These are phyloP conservation scores for Gallirallus australis DNA, from an alignment of 2,797 vertebrate species.

Conservation along the genomic window DNA sequence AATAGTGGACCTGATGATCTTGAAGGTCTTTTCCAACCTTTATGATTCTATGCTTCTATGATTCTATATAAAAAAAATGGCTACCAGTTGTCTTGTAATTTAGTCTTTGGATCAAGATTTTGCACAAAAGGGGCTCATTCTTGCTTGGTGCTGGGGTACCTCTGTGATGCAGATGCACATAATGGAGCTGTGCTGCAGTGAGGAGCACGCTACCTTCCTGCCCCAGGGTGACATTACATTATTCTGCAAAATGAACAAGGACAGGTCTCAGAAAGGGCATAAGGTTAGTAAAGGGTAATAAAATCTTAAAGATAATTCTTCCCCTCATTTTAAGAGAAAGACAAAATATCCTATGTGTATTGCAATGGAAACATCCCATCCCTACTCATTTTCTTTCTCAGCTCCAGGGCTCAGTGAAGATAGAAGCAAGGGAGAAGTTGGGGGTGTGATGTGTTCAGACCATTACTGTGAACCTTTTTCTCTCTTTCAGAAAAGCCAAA, in stretches of 20 bases:
- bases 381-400: not conserved
- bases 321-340: not conserved
- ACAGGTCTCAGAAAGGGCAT: not conserved
- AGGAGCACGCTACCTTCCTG: not conserved
- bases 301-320: not conserved
- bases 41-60: no score
- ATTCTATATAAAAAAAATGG: not conserved
- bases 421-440: not conserved
- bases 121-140: not conserved
- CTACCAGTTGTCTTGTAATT: not conserved
- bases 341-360: not conserved
- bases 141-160: not conserved
- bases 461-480: accelerated
- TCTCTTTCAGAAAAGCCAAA: not conserved
- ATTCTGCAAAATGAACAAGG: not conserved
- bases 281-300: not conserved
- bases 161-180: not conserved
- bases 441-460: not conserved
- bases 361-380: not conserved
- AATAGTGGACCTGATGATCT: no score
- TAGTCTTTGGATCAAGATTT: not conserved
- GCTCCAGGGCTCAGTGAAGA: not conserved
- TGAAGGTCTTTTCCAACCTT: no score
- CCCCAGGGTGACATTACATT: accelerated
- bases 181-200: not conserved